Evolutionary conservation across 2,797 vertebrate species (phyloP).

Genomic region (Hippopotamyrus pictus): DNA sequence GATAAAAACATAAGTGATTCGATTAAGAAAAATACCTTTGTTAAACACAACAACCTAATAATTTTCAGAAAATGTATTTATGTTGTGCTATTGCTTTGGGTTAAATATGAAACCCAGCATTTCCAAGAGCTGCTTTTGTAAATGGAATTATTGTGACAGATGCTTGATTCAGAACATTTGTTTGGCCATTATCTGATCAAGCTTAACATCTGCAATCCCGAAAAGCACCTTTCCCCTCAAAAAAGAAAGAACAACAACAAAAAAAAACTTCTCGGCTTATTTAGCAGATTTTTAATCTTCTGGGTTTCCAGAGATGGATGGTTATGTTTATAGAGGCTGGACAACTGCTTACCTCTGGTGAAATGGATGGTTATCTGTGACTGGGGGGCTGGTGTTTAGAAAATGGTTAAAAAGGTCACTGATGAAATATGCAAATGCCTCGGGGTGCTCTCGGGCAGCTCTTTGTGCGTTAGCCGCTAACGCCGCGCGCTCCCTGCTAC

Average conservation of each 20-base stretch:
- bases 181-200: constrained; percentile 12
- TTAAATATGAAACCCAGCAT: not conserved
- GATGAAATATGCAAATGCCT: constrained; percentile 46
- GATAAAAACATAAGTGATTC: not conserved
- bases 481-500: constrained; percentile 12
- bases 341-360: constrained; percentile 41
- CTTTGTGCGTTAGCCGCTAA: constrained; percentile 24
- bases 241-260: not conserved
- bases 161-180: constrained; percentile 11
- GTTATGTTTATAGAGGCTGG: constrained; percentile 52
- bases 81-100: not conserved
- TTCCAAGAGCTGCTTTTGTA: not conserved
- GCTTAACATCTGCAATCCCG: not conserved
- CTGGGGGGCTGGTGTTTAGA: constrained; percentile 47
- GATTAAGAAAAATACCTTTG: not conserved
- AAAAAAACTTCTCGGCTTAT: not conserved
- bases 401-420: constrained; percentile 42
- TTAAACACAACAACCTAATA: not conserved
- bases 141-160: constrained; percentile 14
- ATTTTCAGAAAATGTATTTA: not conserved
- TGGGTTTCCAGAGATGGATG: constrained; percentile 30
- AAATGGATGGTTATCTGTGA: constrained; percentile 36
- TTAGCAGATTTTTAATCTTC: constrained; percentile 11
- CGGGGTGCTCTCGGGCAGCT: constrained; percentile 26
- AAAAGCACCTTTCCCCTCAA: not conserved